These are phyloP conservation scores for Epinephelus cyanopodus DNA, from an alignment of 2,113 vertebrate genomes.

Conservation along the genomic window DNA sequence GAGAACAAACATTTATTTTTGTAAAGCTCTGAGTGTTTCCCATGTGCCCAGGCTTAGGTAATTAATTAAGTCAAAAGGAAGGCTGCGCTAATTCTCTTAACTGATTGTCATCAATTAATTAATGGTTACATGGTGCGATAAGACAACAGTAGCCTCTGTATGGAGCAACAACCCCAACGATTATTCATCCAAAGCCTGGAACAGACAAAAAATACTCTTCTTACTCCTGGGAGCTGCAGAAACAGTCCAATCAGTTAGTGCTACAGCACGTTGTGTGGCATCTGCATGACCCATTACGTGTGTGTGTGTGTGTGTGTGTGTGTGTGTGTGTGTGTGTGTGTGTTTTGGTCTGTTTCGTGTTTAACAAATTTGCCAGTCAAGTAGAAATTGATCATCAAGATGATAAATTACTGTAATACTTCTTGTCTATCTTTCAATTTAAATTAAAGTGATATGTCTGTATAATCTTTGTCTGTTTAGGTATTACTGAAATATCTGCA, in stretches of 20 bases:
- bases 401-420: neutral
- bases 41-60: constrained; percentile 52
- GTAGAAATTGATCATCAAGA: constrained; percentile 9
- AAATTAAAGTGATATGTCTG: too few species aligned
- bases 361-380: neutral
- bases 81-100: constrained; percentile 69
- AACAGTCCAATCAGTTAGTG: constrained; percentile 51
- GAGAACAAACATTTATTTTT: constrained; percentile 27
- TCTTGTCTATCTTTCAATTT: neutral
- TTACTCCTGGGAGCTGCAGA: constrained; percentile 48
- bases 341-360: constrained; percentile 3
- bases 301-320: constrained; percentile 2
- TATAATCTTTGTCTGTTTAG: too few species aligned
- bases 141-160: constrained; percentile 60
- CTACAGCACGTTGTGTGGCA: constrained; percentile 25
- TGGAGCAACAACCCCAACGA: constrained; percentile 46
- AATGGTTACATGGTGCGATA: constrained; percentile 72
- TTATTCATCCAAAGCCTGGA: constrained; percentile 42
- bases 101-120: constrained; percentile 84
- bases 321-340: constrained; percentile 1
- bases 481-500: too few species aligned
- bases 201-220: constrained; percentile 45
- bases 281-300: neutral
- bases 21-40: constrained; percentile 32
- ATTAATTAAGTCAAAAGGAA: constrained; percentile 74